Conservation (phyloP, 2,797 vertebrate species). For the Dryobates pubescens region DNA sequence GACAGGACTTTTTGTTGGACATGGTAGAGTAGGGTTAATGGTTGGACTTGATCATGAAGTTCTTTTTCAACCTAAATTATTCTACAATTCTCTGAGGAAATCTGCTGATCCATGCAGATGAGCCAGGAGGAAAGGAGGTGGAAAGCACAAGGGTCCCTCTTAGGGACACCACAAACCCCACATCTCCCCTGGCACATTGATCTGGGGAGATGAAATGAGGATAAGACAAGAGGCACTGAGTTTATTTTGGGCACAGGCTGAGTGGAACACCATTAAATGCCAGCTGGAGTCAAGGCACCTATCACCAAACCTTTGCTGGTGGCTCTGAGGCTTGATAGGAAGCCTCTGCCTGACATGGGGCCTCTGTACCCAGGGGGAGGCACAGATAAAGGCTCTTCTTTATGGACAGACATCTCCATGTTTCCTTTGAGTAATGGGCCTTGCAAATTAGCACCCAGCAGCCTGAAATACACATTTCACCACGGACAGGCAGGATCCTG, state of each 20-base stretch:
- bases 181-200: not conserved
- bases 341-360: conserved; percentile 61
- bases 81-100: not conserved
- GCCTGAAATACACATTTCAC: conserved; percentile 78
- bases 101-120: rapidly evolving
- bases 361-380: conserved; percentile 42
- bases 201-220: not conserved
- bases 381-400: conserved; percentile 45
- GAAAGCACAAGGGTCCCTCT: not conserved
- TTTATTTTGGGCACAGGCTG: not conserved
- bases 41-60: no score
- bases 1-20: no score
- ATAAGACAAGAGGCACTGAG: not conserved
- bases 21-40: no score
- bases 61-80: no score
- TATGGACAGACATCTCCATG: conserved; percentile 69
- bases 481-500: conserved; percentile 72
- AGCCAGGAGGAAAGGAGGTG: rapidly evolving
- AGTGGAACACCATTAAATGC: conserved; percentile 60
- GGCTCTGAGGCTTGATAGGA: conserved; percentile 75
- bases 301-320: conserved; percentile 78
- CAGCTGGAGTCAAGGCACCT: conserved; percentile 57
- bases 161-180: not conserved
- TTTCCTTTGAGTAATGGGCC: conserved; percentile 80
- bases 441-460: conserved; percentile 80